Percentiles rank a stretch among this genome's conserved stretches.
These are phyloP conservation scores for Agonopterix arenella DNA, from an alignment of 2,888 invertebrate genomes.

Conservation along the genomic window DNA sequence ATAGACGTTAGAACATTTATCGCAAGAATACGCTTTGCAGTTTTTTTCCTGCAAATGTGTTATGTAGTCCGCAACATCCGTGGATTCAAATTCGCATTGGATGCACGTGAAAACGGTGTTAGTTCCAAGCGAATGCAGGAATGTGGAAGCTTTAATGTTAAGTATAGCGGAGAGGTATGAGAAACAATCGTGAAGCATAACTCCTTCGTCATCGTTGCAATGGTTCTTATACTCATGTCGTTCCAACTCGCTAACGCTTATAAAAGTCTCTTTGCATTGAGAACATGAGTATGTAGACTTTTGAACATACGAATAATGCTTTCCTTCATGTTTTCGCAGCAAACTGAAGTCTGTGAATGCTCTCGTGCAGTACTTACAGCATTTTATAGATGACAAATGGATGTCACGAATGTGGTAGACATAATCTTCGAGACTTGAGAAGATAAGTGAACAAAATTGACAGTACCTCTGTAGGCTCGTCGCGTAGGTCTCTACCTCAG, in stretches of 20 bases:
- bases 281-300: slow-evolving; percentile 33
- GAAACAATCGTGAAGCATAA: slow-evolving; percentile 27
- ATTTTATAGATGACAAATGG: slow-evolving; percentile 31
- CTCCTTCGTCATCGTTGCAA: slow-evolving; percentile 26
- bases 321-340: slow-evolving; percentile 30
- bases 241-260: slow-evolving; percentile 22
- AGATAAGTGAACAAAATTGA: slow-evolving; percentile 31
- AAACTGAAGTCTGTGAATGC: slow-evolving; percentile 24
- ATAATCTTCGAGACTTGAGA: slow-evolving; percentile 29
- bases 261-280: slow-evolving; percentile 32
- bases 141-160: slow-evolving; percentile 32
- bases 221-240: slow-evolving; percentile 30
- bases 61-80: slow-evolving; percentile 21
- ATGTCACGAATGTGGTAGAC: slow-evolving; percentile 38
- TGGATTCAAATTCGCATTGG: slow-evolving; percentile 23
- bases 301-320: slow-evolving; percentile 22
- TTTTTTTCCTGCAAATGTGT: slow-evolving; percentile 30
- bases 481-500: neutral
- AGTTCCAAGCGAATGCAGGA: slow-evolving; percentile 22
- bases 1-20: slow-evolving; percentile 34
- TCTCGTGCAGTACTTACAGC: slow-evolving; percentile 40
- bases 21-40: slow-evolving; percentile 31
- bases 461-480: slow-evolving; percentile 22
- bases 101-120: slow-evolving; percentile 26
- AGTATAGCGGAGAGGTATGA: slow-evolving; percentile 37